A percentile compares a stretch with the other conserved stretches of the same genome.
Evolutionary conservation across 2,888 invertebrate genomes (phyloP).

Genomic region (Drosophila fungiperda): DNA sequence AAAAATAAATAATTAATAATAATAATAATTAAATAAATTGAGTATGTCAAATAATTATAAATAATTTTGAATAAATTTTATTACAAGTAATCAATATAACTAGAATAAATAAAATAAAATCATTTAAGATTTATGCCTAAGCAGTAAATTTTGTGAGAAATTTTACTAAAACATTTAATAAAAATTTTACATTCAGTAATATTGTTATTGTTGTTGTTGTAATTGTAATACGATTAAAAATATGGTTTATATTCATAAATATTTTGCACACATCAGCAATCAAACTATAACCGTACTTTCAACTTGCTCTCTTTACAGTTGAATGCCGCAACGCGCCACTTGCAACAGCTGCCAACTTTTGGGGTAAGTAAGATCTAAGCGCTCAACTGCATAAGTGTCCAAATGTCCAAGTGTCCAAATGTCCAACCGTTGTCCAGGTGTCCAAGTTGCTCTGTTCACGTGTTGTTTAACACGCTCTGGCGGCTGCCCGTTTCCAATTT

Average conservation of each 20-base stretch:
- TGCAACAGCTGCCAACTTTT: constrained; percentile 37
- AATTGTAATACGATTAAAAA: not conserved
- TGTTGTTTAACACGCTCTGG: constrained; percentile 61
- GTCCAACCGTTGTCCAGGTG: constrained; percentile 15
- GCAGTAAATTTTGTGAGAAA: not conserved
- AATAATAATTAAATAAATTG: not conserved
- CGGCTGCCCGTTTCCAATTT: constrained; percentile 51
- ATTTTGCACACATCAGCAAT: not conserved
- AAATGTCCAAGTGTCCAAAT: not conserved
- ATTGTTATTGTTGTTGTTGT: too few species aligned
- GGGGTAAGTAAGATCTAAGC: constrained; percentile 51
- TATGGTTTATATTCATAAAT: not conserved
- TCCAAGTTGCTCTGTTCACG: constrained; percentile 49
- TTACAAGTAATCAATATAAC: not conserved
- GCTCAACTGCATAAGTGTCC: not conserved
- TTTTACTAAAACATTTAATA: not conserved
- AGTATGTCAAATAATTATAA: not conserved
- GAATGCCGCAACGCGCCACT: constrained; percentile 15
- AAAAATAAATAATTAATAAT: not conserved
- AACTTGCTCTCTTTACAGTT: constrained; percentile 40
- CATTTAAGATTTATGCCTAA: fast-evolving
- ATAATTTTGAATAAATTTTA: not conserved
- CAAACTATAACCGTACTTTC: constrained; percentile 16
- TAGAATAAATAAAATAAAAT: not conserved
- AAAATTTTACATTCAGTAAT: not conserved